Evolutionary conservation across 1,140 invertebrate genomes (phyloP), one percentile per base, ranked within the genome.

Genomic region (Belonocnema kinseyi): DNA sequence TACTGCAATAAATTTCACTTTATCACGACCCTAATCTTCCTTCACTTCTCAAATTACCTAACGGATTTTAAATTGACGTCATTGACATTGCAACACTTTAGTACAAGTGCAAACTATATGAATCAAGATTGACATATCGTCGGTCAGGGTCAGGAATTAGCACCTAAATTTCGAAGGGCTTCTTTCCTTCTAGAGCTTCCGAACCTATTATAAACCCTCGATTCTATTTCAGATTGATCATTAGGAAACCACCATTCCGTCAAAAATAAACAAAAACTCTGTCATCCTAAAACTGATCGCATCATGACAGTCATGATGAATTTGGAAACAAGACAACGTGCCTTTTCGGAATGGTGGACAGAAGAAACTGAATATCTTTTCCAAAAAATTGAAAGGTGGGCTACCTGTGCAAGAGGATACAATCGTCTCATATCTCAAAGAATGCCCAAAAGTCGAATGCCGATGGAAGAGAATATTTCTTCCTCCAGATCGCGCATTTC

Each of bases 301-400:
- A 14, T 33, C 7, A 40, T 66, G 26, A n/a, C 33, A 66, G 26
- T 66, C 13, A 66, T 2, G 10, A 66, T 66, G 61, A 66, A 66
- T 66, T 46, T 72, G 50, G 71, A 19, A 72, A 52, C 40, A 16
- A 46, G 72, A 26, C 87, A 88, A 16, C 86, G 82, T 72, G 82
- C 83, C 8, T 77, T 91, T 14, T 85, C 84, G 0, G 87, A 88
- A 51, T 91, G 90, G 90, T 90, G 89, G 89, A 88, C 46, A 72
- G 85, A 90, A 53, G 89, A 91, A 76, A 88, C 88, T 0, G 89
- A 89, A 40, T 88, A 89, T 54, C 56, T 91, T 0, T 82, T 91
- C 7, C 90, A 90, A 71, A 85, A 87, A n/a, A 85, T 91, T 51
- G 89, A 91, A 58, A 80, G 87, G 61, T 92, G 90, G 91, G 85